Conservation (phyloP, 2,113 vertebrate genomes). For the Lichenostomus cassidix region DNA sequence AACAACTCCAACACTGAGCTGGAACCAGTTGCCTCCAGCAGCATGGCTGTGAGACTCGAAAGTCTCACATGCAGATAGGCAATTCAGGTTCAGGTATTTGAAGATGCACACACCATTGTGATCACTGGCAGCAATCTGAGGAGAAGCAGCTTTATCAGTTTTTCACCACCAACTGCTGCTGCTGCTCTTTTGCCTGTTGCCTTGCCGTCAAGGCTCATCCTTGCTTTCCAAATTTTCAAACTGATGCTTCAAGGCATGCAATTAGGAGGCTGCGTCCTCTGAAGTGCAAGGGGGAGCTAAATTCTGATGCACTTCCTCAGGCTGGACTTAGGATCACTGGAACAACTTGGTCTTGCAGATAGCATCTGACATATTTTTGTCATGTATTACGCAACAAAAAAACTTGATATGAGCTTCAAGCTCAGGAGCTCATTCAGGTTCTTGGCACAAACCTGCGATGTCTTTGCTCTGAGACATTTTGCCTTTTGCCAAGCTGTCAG, state of each 20-base stretch:
- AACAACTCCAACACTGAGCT: fast-evolving
- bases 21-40: neutral
- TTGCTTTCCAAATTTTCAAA: neutral
- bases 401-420: neutral
- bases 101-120: neutral
- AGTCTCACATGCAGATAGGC: neutral
- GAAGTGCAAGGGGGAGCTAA: neutral
- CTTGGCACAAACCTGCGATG: neutral
- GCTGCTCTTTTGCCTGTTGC: neutral
- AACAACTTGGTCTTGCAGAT: neutral
- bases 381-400: neutral
- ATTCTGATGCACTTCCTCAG: neutral
- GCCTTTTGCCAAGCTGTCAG: neutral
- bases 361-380: neutral
- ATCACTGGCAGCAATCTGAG: neutral
- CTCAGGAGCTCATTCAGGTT: neutral
- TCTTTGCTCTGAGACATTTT: neutral
- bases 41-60: neutral
- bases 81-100: neutral
- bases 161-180: neutral
- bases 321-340: neutral
- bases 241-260: fast-evolving
- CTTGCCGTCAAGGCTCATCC: neutral
- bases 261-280: neutral
- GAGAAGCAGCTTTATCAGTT: neutral